These are phyloP conservation scores for Heliconius congener DNA, from an alignment of 1,140 invertebrate genomes.

Conservation along the genomic window DNA sequence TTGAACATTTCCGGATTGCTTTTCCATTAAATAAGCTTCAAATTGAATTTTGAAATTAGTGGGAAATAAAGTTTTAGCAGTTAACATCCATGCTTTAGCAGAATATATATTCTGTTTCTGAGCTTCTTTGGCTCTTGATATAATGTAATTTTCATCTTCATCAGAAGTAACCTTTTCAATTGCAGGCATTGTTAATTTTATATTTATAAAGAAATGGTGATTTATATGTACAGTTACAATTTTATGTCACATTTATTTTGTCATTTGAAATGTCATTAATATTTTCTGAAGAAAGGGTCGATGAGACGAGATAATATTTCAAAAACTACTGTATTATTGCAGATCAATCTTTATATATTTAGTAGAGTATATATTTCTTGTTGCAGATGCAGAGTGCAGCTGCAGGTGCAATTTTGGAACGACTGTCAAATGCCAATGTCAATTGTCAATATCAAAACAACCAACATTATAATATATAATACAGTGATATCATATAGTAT, in stretches of 20 bases:
- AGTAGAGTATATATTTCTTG: too few species aligned
- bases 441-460: too few species aligned
- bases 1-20: conserved; percentile 88
- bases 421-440: too few species aligned
- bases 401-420: too few species aligned
- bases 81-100: conserved; percentile 95
- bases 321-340: too few species aligned
- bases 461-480: too few species aligned
- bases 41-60: conserved; percentile 93
- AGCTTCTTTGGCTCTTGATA: conserved; percentile 87
- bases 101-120: conserved; percentile 87
- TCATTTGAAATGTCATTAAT: background rate
- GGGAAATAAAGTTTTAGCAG: conserved; percentile 92
- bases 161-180: conserved; percentile 70
- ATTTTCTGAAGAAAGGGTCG: too few species aligned
- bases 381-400: too few species aligned
- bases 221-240: background rate
- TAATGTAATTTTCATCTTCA: conserved; percentile 91
- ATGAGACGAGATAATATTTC: too few species aligned
- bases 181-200: conserved; percentile 54
- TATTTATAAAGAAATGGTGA: background rate
- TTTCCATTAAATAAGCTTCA: conserved; percentile 91
- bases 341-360: too few species aligned
- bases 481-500: too few species aligned
- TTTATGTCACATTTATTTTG: background rate